A percentile compares a stretch with the other conserved stretches of the same genome.
Conservation (phyloP, 2,888 invertebrate genomes). For the Meiosimyza decipiens region DNA sequence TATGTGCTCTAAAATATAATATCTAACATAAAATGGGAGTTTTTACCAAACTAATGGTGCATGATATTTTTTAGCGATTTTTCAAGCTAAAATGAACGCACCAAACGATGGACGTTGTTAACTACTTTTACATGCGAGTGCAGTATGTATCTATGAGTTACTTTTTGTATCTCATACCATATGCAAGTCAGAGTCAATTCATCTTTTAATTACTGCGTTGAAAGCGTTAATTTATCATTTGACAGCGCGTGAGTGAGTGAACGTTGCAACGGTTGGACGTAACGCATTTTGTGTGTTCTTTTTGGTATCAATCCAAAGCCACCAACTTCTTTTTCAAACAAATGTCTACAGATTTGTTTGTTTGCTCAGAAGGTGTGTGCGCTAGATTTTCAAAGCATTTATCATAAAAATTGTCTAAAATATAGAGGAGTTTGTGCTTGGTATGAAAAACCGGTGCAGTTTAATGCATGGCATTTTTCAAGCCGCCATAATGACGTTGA, state of each 20-base stretch:
- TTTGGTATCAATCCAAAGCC: constrained; percentile 2
- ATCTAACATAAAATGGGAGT: too few relatives aligned
- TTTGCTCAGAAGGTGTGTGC: constrained; percentile 48
- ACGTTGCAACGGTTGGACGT: background rate
- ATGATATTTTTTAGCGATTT: too few relatives aligned
- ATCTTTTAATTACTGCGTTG: constrained; percentile 65
- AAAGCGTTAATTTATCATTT: constrained; percentile 61
- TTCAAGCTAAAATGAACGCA: too few relatives aligned
- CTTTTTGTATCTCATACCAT: too few relatives aligned
- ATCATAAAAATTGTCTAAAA: constrained; percentile 15
- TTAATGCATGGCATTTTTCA: too few relatives aligned
- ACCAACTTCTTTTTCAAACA: constrained; percentile 43
- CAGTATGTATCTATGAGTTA: too few relatives aligned
- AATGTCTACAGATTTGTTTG: constrained; percentile 58
- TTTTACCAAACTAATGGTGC: too few relatives aligned
- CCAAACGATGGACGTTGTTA: too few relatives aligned
- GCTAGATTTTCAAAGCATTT: constrained; percentile 27
- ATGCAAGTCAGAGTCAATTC: constrained; percentile 52
- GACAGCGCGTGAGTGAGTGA: constrained; percentile 29
- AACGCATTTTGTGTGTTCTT: background rate
- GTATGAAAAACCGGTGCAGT: too few relatives aligned
- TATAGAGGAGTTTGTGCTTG: background rate
- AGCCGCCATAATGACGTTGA: too few relatives aligned
- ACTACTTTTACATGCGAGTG: too few relatives aligned
- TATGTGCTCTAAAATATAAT: too few relatives aligned